Conservation (phyloP, 2,888 invertebrate species). For the Luffia ferchaultella region DNA sequence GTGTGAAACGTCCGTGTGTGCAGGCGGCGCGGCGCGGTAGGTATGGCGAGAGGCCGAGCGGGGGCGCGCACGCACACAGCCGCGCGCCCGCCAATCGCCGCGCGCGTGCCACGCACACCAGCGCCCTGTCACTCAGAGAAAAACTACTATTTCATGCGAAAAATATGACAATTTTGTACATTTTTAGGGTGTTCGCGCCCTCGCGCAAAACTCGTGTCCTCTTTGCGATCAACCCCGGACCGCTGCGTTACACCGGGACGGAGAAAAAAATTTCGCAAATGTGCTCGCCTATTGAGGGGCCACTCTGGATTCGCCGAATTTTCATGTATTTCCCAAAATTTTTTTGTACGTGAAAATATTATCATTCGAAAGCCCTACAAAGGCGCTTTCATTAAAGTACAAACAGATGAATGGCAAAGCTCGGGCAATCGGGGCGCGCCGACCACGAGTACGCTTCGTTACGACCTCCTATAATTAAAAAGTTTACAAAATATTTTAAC, state of each 20-base stretch:
- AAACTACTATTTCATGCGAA: conserved; percentile 39
- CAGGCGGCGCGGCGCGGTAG: conserved; percentile 16
- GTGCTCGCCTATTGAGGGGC: conserved; percentile 24
- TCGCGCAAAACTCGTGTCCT: conserved; percentile 35
- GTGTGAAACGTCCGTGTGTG: conserved; percentile 9
- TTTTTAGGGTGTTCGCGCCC: conserved; percentile 36
- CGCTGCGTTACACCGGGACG: neutral
- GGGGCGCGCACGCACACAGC: conserved; percentile 38
- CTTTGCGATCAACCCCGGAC: neutral
- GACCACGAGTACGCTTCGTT: conserved; percentile 15
- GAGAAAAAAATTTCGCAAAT: conserved; percentile 39
- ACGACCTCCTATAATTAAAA: conserved; percentile 14
- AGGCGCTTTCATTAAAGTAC: conserved; percentile 21
- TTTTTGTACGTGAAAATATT: conserved; percentile 17
- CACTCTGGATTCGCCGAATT: conserved; percentile 25
- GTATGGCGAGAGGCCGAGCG: too few relatives aligned
- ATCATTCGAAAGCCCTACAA: conserved; percentile 18
- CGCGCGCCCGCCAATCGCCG: conserved; percentile 43
- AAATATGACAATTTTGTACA: too few relatives aligned
- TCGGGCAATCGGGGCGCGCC: conserved; percentile 2
- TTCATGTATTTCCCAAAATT: conserved; percentile 19
- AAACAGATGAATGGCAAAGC: conserved; percentile 19
- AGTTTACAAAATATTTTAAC: conserved; percentile 14
- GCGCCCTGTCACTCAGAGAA: conserved; percentile 21
- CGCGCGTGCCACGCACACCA: conserved; percentile 22